Evolutionary conservation across 1,140 invertebrate species (phyloP).

Genomic region (Drosophila nikananu): DNA sequence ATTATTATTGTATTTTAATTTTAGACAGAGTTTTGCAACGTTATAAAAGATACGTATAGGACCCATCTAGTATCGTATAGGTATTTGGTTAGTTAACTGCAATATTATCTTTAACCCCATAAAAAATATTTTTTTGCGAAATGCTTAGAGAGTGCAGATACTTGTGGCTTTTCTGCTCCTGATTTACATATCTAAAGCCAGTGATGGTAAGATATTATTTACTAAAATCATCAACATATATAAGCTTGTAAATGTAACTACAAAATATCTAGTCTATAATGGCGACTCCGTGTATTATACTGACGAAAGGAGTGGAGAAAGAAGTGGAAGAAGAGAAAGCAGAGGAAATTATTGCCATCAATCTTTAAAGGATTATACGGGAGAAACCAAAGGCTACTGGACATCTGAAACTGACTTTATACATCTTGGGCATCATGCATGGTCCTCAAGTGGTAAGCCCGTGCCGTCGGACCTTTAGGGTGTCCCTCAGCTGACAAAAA

Average conservation of each 20-base stretch:
- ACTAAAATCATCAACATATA: not conserved
- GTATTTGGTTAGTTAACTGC: not conserved
- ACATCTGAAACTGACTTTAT: slow-evolving; percentile 25
- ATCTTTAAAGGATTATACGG: slow-evolving; percentile 5
- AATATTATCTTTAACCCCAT: not conserved
- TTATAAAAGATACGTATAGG: not conserved
- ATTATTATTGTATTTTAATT: not conserved
- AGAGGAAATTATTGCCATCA: not conserved
- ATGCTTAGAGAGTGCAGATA: not conserved
- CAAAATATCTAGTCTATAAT: not conserved
- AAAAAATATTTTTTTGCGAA: not conserved
- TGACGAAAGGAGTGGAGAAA: not conserved
- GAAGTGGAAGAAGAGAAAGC: slow-evolving; percentile 31
- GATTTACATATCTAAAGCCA: not conserved
- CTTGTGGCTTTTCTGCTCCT: not conserved
- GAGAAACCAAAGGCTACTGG: slow-evolving; percentile 8
- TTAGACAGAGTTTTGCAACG: not conserved
- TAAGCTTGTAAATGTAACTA: not conserved
- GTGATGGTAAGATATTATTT: not conserved
- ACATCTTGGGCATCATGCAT: slow-evolving; percentile 6
- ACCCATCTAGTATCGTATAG: not conserved
- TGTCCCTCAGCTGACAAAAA: too few species aligned
- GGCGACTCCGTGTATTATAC: not conserved
- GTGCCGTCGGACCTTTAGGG: too few species aligned
- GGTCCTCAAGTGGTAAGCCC: too few species aligned